A percentile compares a stretch with the other conserved stretches of the same genome.
These are phyloP conservation scores for Magallana angulata DNA, from an alignment of 1,140 invertebrate genomes.

Conservation along the genomic window DNA sequence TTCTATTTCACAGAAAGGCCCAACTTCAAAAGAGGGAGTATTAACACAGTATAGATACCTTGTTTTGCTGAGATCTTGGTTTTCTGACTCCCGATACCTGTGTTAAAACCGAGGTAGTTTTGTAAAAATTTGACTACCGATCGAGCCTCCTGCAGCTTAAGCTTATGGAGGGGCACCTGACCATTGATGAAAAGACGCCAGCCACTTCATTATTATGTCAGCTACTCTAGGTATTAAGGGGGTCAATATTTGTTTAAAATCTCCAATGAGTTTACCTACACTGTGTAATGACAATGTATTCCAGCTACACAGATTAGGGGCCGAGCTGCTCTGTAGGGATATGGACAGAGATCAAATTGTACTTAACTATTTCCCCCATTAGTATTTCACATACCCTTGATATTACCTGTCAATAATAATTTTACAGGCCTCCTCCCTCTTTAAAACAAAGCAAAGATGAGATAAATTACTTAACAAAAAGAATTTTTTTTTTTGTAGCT, in stretches of 20 bases:
- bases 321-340: background rate
- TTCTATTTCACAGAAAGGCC: background rate
- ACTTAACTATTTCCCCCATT: background rate
- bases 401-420: too few species aligned
- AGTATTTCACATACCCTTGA: background rate
- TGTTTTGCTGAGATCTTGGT: background rate
- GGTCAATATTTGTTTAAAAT: conserved; percentile 37
- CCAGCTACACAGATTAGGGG: background rate
- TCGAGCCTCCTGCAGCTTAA: background rate
- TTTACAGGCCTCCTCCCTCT: too few species aligned
- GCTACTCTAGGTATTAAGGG: conserved; percentile 17
- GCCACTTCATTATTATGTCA: conserved; percentile 34
- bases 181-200: background rate
- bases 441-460: too few species aligned
- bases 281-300: conserved; percentile 20
- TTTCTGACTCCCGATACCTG: background rate
- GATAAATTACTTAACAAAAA: too few species aligned
- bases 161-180: background rate
- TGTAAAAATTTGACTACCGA: background rate
- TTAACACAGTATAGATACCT: background rate
- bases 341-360: conserved; percentile 5
- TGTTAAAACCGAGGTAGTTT: background rate
- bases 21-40: background rate
- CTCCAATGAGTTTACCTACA: conserved; percentile 27
- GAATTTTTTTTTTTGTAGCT: too few species aligned